Evolutionary conservation across 1,140 invertebrate species (phyloP), one percentile per base, ranked within the genome.

Genomic region (Papilio aristodemus): DNA sequence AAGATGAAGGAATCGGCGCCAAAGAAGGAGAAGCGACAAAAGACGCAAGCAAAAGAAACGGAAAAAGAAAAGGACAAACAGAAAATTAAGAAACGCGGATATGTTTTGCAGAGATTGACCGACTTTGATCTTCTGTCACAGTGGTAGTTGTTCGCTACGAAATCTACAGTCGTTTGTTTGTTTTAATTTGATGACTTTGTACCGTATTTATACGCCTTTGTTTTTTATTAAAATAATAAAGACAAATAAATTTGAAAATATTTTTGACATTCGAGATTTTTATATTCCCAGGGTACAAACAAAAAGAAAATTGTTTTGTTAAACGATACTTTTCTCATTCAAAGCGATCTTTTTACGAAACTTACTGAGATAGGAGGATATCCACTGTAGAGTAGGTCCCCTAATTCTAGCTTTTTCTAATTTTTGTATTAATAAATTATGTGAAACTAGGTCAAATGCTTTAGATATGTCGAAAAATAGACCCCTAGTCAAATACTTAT

Each of bases 71-170:
- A 84, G 37, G 79, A 76, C 7, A 80, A 76, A 43, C 84, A 81
- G 62, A 87, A 83, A 75, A 19, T 57, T 8, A 88, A 86, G 64
- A 90, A 88, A 68, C 77, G 81, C 17, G 76, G 77, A n/a, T 90
- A 84, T 76, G 77, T 83, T 7, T 57, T 90, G 70, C 87, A 90
- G 70, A 68, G 87, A 25, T 71, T 90, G 10, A 88, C 81, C 7
- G 83, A 90, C 71, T 90, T 90, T 66, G 86, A 90, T 75, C 79
- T 89, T 70, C 10, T 89, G 13, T 89, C 87, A 0, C 87, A 89
- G 64, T 89, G 87, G 87, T 89, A 71, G 77, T 9, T 9, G 0
- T 22, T 1, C 9, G 19, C 19, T 17, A 2, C 46, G 17, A 22
- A 50, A 10, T 50, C 22, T 4, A 39, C 13, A 39, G 11, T 13